Evolutionary conservation across 2,888 invertebrate species (phyloP), one percentile per base, ranked within the genome.

Genomic region (Synergus laeviventris): DNA sequence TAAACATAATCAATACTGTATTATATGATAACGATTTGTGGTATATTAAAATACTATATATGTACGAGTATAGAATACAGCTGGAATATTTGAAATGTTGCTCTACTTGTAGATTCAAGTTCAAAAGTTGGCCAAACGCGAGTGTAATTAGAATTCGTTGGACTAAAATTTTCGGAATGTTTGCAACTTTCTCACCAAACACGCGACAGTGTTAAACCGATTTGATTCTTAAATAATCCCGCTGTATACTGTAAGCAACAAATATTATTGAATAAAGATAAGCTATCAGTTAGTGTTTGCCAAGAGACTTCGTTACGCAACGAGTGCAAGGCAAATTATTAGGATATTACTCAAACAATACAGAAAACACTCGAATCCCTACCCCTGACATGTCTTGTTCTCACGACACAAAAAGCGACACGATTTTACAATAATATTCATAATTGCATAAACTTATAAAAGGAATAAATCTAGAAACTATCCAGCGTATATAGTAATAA

Each of bases 1-100:
- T 89, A 87, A 88, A 88, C 85, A 88, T 89, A 89, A 89, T 89
- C 88, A 86, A 87, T 88, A 89, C 84, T 90, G 90, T 90, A 90
- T 87, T 86, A 90, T 90, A 90, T 86, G 87, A 87, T 90, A 86
- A 87, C 83, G 84, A 86, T 86, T 87, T 88, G 86, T 88, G 86
- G 88, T 88, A 88, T 88, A 87, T 87, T 86, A 84, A 83, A 84
- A 84, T 85, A 77, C 82, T 79, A 82, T 83, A 79, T 79, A 79
- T 73, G 81, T 75, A 79, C 73, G 79, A 77, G 78, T 77, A 78
- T 79, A 79, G 75, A 74, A 79, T 77, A 77, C 74, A 79, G 74
- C 80, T 31, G 39, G 66, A 73, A 62, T 60, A 74, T 78, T 77
- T 75, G 64, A 61, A 36, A 70, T 18, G 8, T 66, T 12, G 42